A percentile compares a stretch with the other conserved stretches of the same genome.
phyloP scores from a whole-genome alignment of 2,113 vertebrate genomes.

The Sardina pilchardus region DNA sequence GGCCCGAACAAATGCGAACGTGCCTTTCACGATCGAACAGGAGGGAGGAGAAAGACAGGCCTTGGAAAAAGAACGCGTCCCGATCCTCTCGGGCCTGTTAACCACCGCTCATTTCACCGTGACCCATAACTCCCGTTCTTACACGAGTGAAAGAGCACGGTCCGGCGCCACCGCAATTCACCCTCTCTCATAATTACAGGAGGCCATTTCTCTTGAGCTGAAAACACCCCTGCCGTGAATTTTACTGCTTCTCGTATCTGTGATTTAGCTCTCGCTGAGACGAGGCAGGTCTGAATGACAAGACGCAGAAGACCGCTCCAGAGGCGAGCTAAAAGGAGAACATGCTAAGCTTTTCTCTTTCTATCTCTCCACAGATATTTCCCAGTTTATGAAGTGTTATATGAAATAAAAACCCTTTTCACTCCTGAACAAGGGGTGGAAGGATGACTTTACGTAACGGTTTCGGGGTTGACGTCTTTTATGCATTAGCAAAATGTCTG shows the following conservation, averaged over 20 bases:
- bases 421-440: conserved; percentile 60
- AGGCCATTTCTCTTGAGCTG: not conserved
- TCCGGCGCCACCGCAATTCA: not conserved
- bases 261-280: not conserved
- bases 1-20: not conserved
- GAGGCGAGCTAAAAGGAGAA: conserved; percentile 1
- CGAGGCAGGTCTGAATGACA: conserved; percentile 47
- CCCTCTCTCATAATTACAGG: not conserved
- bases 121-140: conserved; percentile 5
- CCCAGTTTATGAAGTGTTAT: conserved; percentile 70
- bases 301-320: conserved; percentile 53
- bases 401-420: conserved; percentile 66
- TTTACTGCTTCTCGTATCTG: not conserved
- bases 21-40: not conserved
- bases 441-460: conserved; percentile 50
- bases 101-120: conserved; percentile 2
- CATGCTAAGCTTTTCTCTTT: conserved; percentile 47
- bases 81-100: conserved; percentile 5
- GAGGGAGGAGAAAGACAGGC: not conserved
- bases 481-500: conserved; percentile 28
- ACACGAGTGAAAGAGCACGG: not conserved
- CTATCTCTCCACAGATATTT: conserved; percentile 58
- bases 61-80: not conserved
- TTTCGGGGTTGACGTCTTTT: conserved; percentile 51
- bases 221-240: not conserved